These are phyloP conservation scores for Agrotis segetum DNA, from an alignment of 2,888 invertebrate genomes.

Conservation along the genomic window DNA sequence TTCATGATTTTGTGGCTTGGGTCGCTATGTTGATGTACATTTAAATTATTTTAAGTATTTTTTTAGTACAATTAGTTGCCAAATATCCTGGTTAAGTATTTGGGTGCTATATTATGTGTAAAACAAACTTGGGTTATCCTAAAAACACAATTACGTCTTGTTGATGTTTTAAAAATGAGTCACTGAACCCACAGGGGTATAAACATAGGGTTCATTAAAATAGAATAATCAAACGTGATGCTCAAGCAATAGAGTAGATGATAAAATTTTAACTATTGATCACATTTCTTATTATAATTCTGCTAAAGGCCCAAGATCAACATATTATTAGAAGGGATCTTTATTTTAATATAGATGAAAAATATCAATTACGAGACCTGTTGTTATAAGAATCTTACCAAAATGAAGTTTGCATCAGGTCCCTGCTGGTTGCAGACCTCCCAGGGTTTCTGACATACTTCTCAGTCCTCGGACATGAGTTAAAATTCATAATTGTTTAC, in stretches of 20 bases:
- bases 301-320: too few species aligned
- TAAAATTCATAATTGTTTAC: slow-evolving; percentile 14
- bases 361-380: not conserved
- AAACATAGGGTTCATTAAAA: too few species aligned
- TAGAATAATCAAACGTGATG: too few species aligned
- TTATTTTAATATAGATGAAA: not conserved
- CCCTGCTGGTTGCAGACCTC: too few species aligned
- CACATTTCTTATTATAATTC: too few species aligned
- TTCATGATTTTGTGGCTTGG: slow-evolving; percentile 67
- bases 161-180: slow-evolving; percentile 11
- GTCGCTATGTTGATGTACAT: slow-evolving; percentile 25
- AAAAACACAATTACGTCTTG: slow-evolving; percentile 6
- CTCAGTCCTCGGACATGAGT: too few species aligned
- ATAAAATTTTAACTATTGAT: too few species aligned
- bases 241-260: too few species aligned
- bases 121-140: slow-evolving; percentile 12
- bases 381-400: not conserved
- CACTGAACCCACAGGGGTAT: not conserved
- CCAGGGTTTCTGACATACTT: too few species aligned
- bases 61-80: slow-evolving; percentile 8
- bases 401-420: not conserved
- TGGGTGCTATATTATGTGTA: slow-evolving; percentile 12
- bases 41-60: slow-evolving; percentile 27
- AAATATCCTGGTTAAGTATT: slow-evolving; percentile 4
- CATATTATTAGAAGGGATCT: not conserved